Base-by-base conservation (phyloP, 1,140 invertebrate genomes). In the Lepidotrigona ventralis region DNA sequence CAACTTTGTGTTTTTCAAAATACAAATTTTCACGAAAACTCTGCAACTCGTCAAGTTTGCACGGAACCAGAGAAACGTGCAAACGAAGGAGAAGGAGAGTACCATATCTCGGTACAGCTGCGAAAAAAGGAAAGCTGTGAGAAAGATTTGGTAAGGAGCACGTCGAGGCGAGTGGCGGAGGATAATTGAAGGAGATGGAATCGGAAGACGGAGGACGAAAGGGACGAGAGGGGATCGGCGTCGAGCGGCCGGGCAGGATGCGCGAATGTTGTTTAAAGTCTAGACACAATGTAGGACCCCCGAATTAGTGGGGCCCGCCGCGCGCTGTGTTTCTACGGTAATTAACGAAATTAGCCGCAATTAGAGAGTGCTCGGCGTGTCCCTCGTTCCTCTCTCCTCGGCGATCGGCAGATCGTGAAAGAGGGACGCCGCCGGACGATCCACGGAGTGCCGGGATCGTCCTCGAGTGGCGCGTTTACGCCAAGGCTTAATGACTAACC, bases 261-360 rank as follows among this genome's bases (percentile, higher is more conserved):
- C 91, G 91, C 92, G 90, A 92, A 93, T 92, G 91, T 93, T 93
- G 92, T 93, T 93, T 93, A 92, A 93, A 91, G 93, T 93, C 93
- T 93, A 93, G 93, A 93, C 93, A 90, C 91, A 93, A 92, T 91
- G 92, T 93, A 90, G 89, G 91, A 93, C 91, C 92, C 92, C 84
- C 82, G 91, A 93, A 93, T 93, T 93, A 93, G 92, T 86, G 90
- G 87, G 86, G 89, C 75, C 85, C 75, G 81, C 86, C 69, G 79
- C 85, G 85, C 79, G 79, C 68, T 46, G 39, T 86, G 86, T 85
- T 87, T 89, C 86, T 86, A 89, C 83, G 90, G 90, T 93, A 93
- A 93, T 93, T 93, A 93, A 93, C 91, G 66, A 93, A 93, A 93
- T 93, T 93, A 93, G 92, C 87, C 86, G 91, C 92, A 93, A 93